These are phyloP conservation scores for Ylistrum balloti DNA, from an alignment of 1,140 invertebrate genomes.

Conservation along the genomic window DNA sequence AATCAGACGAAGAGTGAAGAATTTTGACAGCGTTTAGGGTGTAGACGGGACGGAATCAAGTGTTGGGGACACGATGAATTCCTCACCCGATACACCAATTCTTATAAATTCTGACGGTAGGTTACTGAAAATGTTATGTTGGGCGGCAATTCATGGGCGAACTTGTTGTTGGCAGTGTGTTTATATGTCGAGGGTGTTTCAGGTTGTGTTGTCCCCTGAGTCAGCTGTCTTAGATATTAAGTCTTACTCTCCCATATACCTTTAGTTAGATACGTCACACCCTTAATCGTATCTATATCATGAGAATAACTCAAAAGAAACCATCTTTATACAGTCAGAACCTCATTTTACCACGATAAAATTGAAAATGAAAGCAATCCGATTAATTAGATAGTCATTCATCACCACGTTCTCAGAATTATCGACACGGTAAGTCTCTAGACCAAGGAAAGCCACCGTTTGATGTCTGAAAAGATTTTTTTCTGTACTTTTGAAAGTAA, in stretches of 20 bases:
- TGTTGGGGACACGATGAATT: conserved; percentile 37
- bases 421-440: background rate
- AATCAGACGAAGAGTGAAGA: background rate
- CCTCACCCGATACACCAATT: conserved; percentile 32
- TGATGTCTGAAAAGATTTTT: no score
- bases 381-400: background rate
- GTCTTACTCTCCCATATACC: background rate
- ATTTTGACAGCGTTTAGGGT: background rate
- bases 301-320: background rate
- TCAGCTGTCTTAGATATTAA: background rate
- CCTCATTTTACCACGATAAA: background rate
- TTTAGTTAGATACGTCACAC: background rate
- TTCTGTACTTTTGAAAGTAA: no score
- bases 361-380: background rate
- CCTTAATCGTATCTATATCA: background rate
- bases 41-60: conserved; percentile 4
- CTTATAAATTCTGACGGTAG: conserved; percentile 18
- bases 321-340: background rate
- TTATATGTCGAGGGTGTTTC: conserved; percentile 7
- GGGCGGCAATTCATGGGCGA: background rate
- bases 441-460: background rate
- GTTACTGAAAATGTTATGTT: background rate
- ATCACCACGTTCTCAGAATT: conserved; percentile 11
- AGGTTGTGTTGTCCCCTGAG: background rate
- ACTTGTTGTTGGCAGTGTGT: conserved; percentile 33